phyloP scores from a whole-genome alignment of 2,888 invertebrate species.

The Cheilosia vernalis region DNA sequence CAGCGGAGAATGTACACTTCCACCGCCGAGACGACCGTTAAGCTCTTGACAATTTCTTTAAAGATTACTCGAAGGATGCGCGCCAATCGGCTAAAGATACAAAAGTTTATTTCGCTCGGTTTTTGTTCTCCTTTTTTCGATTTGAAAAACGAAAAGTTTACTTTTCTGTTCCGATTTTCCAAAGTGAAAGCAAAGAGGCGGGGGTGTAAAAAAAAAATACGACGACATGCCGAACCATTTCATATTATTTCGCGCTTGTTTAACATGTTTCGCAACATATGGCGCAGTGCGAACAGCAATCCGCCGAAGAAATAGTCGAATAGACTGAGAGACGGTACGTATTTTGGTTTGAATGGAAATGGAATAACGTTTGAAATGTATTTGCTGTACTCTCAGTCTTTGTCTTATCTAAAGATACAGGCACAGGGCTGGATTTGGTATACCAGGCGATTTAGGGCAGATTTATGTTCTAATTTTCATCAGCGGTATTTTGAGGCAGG shows the following conservation, averaged over 20 bases:
- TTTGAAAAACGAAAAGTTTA: constrained; percentile 57
- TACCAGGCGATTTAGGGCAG: neutral
- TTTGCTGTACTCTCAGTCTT: neutral
- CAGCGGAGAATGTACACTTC: constrained; percentile 10
- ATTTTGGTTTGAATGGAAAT: constrained; percentile 43
- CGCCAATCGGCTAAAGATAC: constrained; percentile 74
- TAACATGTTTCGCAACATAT: constrained; percentile 68
- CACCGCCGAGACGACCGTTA: constrained; percentile 57
- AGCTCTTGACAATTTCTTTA: constrained; percentile 75
- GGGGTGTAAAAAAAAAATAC: neutral
- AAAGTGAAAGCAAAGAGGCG: constrained; percentile 57
- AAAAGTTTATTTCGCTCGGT: constrained; percentile 61
- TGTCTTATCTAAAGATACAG: neutral
- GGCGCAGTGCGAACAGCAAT: constrained; percentile 33
- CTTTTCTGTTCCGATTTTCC: constrained; percentile 69
- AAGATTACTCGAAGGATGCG: constrained; percentile 74
- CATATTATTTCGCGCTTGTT: constrained; percentile 75
- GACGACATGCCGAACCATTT: constrained; percentile 48
- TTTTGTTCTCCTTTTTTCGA: constrained; percentile 28
- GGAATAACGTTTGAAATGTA: constrained; percentile 49
- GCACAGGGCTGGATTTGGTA: constrained; percentile 37
- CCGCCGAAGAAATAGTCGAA: neutral
- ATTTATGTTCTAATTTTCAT: too few relatives aligned
- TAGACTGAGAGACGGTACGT: neutral
- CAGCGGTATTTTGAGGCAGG: too few relatives aligned